phyloP scores from a whole-genome alignment of 2,113 vertebrate species.

The Hippocampus guttulatus region DNA sequence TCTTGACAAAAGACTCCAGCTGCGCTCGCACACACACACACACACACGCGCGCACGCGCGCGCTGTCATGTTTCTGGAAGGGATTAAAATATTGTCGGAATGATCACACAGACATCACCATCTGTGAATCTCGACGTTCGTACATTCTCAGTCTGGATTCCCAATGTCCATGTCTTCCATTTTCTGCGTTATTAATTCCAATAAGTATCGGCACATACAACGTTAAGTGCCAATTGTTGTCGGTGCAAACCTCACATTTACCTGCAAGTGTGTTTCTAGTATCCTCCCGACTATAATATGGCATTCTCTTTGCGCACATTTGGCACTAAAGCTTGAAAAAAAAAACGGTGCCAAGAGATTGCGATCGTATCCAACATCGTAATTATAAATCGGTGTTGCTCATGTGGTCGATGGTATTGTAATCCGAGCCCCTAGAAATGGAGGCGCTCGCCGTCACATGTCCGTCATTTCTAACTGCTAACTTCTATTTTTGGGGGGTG shows the following conservation, averaged over 20 bases:
- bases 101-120: background rate
- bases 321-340: background rate
- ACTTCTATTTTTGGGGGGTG: background rate
- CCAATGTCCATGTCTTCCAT: background rate
- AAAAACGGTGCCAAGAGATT: background rate
- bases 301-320: background rate
- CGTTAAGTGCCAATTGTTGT: background rate
- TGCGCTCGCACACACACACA: slow-evolving; percentile 38
- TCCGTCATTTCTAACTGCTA: background rate
- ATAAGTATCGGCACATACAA: background rate
- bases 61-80: slow-evolving; percentile 47
- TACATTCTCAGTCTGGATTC: background rate
- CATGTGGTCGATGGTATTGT: background rate
- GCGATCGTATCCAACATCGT: background rate
- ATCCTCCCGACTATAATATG: background rate
- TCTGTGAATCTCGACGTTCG: background rate
- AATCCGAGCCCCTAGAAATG: background rate
- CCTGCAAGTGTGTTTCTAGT: background rate
- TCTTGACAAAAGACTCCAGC: slow-evolving; percentile 62
- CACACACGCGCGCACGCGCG: no score
- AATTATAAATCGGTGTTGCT: background rate
- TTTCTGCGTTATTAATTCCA: background rate
- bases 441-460: background rate
- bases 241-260: background rate
- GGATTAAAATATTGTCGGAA: slow-evolving; percentile 7